Evolutionary conservation across 2,888 invertebrate species (phyloP).

Genomic region (Leistus spinibarbis): DNA sequence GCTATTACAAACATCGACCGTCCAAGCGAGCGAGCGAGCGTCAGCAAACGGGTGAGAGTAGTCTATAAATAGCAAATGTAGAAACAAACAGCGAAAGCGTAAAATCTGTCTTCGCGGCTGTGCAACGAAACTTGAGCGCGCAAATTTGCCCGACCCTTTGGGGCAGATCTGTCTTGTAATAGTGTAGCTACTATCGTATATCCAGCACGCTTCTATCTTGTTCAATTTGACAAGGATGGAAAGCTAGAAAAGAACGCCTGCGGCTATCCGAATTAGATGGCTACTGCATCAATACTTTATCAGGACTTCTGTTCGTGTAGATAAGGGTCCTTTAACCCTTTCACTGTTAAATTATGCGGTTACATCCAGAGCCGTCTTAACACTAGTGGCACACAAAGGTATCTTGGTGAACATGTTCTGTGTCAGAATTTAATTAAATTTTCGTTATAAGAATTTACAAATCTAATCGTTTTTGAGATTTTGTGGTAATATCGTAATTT

Average conservation of each 20-base stretch:
- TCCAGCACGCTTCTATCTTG: neutral
- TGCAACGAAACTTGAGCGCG: neutral
- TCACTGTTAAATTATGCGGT: neutral
- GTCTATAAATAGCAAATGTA: neutral
- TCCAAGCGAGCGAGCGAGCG: neutral
- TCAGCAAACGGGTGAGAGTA: neutral
- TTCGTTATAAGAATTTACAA: too few relatives aligned
- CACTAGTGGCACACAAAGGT: too few relatives aligned
- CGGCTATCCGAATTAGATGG: neutral
- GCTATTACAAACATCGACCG: neutral
- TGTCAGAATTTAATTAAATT: too few relatives aligned
- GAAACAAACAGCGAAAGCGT: neutral
- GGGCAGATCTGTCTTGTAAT: constrained; percentile 25
- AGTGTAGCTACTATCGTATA: neutral
- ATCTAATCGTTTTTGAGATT: too few relatives aligned
- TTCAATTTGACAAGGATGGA: constrained; percentile 2
- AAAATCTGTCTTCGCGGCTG: neutral
- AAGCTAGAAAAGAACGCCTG: neutral
- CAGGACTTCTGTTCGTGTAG: neutral
- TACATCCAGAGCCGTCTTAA: too few relatives aligned
- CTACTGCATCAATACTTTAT: neutral
- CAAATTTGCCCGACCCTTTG: constrained; percentile 24
- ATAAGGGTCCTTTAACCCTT: neutral
- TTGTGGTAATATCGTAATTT: too few relatives aligned
- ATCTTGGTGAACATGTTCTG: too few relatives aligned